Percentiles rank a stretch among this genome's conserved stretches.
phyloP scores from a whole-genome alignment of 2,888 invertebrate species.

The Oligia fasciuncula region DNA sequence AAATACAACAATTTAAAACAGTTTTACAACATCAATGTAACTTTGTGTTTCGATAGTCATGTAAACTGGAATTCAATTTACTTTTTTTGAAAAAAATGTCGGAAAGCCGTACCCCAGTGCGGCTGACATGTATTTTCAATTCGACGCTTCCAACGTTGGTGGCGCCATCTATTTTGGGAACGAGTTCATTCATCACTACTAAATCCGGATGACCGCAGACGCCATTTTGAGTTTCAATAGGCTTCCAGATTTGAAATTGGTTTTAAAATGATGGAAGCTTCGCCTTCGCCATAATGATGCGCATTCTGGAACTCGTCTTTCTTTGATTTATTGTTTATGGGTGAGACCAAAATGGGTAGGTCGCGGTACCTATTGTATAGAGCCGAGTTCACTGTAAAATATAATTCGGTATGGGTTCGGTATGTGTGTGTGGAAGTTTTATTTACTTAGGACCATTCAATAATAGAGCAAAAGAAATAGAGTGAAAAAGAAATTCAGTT shows the following conservation, averaged over 20 bases:
- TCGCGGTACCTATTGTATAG: not conserved
- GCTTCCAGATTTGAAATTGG: constrained; percentile 30
- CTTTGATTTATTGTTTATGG: constrained; percentile 1
- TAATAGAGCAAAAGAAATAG: not conserved
- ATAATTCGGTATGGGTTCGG: not conserved
- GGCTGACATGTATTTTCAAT: constrained; percentile 67
- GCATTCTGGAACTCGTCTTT: not conserved
- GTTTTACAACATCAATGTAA: constrained; percentile 26
- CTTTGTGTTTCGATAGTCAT: constrained; percentile 36
- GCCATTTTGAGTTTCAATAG: constrained; percentile 58
- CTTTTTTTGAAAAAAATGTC: constrained; percentile 45
- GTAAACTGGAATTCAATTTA: constrained; percentile 57
- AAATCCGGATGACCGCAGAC: constrained; percentile 58
- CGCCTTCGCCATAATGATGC: not conserved
- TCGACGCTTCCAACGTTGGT: constrained; percentile 56
- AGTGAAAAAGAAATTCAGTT: not conserved
- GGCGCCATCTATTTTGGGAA: constrained; percentile 57
- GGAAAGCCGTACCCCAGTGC: constrained; percentile 29
- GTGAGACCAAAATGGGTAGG: not conserved
- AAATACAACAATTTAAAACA: constrained; percentile 6
- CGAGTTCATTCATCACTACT: constrained; percentile 65
- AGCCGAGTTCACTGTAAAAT: not conserved
- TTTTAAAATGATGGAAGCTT: constrained; percentile 15
- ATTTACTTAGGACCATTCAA: not conserved
- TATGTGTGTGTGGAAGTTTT: no score